phyloP scores from a whole-genome alignment of 2,113 vertebrate species.

The Syrmaticus mikado region DNA sequence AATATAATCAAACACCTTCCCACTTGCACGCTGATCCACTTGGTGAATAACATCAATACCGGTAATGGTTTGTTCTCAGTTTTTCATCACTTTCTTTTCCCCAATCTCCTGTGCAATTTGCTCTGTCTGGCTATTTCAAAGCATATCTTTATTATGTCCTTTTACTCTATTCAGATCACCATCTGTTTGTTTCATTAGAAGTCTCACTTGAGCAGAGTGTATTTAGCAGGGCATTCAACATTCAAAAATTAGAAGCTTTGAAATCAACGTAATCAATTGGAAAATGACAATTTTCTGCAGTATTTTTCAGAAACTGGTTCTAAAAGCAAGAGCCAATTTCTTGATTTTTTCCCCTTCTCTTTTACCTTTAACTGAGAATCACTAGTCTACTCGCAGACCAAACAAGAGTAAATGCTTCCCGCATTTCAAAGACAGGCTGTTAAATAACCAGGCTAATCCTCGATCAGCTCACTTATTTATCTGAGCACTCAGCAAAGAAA shows the following conservation, averaged over 20 bases:
- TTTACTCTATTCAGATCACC: slow-evolving; percentile 15
- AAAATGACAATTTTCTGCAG: not conserved
- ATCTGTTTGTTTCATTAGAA: slow-evolving; percentile 38
- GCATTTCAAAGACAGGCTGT: slow-evolving; percentile 16
- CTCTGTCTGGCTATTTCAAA: slow-evolving; percentile 21
- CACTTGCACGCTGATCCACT: not conserved
- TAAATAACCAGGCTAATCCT: slow-evolving; percentile 2
- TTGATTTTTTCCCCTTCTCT: not conserved
- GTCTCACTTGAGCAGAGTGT: not conserved
- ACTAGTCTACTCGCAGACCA: not conserved
- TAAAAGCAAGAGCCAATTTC: not conserved
- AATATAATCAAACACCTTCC: not conserved
- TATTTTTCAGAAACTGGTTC: not conserved
- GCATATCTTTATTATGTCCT: slow-evolving; percentile 3
- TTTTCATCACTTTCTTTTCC: slow-evolving; percentile 4
- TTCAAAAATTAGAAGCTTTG: slow-evolving; percentile 11
- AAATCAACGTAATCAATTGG: not conserved
- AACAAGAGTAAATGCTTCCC: not conserved
- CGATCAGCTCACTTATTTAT: not conserved
- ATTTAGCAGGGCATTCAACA: slow-evolving; percentile 34
- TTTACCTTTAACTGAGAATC: slow-evolving; percentile 25
- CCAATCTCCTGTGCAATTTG: not conserved
- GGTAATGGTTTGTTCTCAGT: not conserved
- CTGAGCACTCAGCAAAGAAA: not conserved
- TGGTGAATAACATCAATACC: not conserved